Evolutionary conservation across 2,888 invertebrate genomes (phyloP).

Genomic region (Aquatica leii): DNA sequence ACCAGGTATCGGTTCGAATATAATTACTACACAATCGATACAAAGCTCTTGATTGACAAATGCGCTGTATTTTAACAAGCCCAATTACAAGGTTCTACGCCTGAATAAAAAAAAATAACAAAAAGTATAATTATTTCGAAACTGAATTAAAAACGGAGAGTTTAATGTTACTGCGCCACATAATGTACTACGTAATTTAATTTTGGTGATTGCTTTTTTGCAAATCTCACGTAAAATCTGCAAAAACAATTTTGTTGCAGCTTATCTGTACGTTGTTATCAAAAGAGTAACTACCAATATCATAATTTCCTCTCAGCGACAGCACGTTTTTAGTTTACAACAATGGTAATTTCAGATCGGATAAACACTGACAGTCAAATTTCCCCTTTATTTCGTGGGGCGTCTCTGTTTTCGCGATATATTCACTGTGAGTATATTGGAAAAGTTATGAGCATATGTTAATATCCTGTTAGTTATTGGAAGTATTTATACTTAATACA

Average conservation of each 20-base stretch:
- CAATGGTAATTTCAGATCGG: conserved; percentile 40
- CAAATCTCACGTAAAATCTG: conserved; percentile 11
- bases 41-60: no score
- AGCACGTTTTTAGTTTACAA: conserved; percentile 30
- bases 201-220: conserved; percentile 18
- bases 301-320: conserved; percentile 34
- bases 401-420: conserved; percentile 24
- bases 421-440: conserved; percentile 28
- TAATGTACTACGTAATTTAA: conserved; percentile 7
- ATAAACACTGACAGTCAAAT: conserved; percentile 41
- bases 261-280: conserved; percentile 20
- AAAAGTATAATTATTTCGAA: no score
- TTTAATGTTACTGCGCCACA: no score
- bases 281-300: conserved; percentile 30
- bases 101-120: no score
- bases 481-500: conserved; percentile 26
- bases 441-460: conserved; percentile 33
- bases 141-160: no score
- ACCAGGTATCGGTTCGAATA: no score
- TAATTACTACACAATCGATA: no score
- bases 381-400: conserved; percentile 39
- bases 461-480: conserved; percentile 38
- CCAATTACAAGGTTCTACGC: no score
- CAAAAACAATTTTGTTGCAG: conserved; percentile 17
- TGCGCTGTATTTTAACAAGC: no score